Evolutionary conservation across 2,797 vertebrate species (phyloP).

Genomic region (Gobionotothen gibberifrons): DNA sequence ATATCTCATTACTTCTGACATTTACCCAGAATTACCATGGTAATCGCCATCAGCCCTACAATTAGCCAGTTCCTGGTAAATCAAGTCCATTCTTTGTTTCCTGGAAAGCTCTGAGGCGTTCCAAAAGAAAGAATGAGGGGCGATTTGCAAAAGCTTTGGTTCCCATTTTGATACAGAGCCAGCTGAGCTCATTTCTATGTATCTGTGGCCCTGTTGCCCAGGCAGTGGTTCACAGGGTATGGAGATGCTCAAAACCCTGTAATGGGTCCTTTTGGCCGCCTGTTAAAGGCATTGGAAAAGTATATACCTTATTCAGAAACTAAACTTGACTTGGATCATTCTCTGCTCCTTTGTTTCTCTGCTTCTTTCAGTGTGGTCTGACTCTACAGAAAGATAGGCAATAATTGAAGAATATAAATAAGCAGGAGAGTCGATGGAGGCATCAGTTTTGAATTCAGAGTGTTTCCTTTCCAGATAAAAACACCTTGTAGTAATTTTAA

Average conservation of each 20-base stretch:
- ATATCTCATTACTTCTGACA: conserved; percentile 28
- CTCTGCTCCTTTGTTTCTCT: neutral
- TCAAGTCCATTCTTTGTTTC: conserved; percentile 47
- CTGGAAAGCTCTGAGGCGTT: conserved; percentile 32
- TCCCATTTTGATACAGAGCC: conserved; percentile 48
- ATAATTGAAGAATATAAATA: neutral
- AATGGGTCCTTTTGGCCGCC: conserved; percentile 1
- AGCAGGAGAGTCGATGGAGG: neutral
- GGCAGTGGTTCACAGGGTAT: conserved; percentile 5
- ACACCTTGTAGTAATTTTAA: no score
- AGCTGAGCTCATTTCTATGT: conserved; percentile 52
- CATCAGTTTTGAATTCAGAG: no score
- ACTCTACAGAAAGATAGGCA: neutral
- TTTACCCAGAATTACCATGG: conserved; percentile 36
- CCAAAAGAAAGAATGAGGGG: conserved; percentile 31
- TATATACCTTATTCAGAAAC: conserved; percentile 11
- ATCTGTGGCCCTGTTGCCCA: conserved; percentile 19
- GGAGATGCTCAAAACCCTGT: conserved; percentile 8
- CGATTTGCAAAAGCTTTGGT: conserved; percentile 37
- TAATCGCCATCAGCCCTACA: conserved; percentile 14
- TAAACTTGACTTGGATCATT: neutral
- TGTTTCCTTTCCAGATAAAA: no score
- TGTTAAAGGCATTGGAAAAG: neutral
- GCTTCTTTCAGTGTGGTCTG: neutral
- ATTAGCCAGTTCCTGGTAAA: conserved; percentile 45